Base-by-base conservation (phyloP, 1,140 invertebrate genomes). In the Pseudachorutes palmiensis region DNA sequence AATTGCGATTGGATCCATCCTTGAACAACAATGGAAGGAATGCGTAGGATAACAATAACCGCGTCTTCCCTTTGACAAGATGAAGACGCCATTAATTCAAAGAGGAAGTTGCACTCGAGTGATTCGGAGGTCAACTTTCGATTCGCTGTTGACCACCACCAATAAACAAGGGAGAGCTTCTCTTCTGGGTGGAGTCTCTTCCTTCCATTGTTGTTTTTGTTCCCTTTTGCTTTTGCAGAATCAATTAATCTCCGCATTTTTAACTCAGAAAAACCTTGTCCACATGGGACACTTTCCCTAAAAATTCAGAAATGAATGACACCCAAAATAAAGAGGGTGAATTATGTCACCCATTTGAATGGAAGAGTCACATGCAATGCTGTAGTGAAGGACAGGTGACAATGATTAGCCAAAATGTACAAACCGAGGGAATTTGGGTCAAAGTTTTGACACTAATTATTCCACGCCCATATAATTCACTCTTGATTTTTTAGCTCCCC, bases 31-130 rank as follows among this genome's bases (percentile, higher is more conserved):
- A 41, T 41, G 36, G 36, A 41, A 41, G 19, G 36, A 19, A 41
- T 9, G 36, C 19, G 5, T 41, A 41, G 5, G 36, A 41, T n/a
- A n/a, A n/a, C n/a, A n/a, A n/a, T n/a, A n/a, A n/a, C n/a, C n/a
- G n/a, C n/a, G n/a, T n/a, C n/a, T n/a, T n/a, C n/a, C n/a, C 36
- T 41, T 41, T 41, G 36, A 41, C 58, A 60, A 60, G 30, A 30
- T 14, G 14, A 60, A 60, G 28, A 60, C 14, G 9, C 9, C 19
- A 30, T 5, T 12, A 57, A 28, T 5, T 9, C 9, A 12, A 22
- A 22, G 51, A 30, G 58, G n/a, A n/a, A n/a, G n/a, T n/a, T n/a
- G n/a, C 58, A 12, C 5, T 41, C 19, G 36, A 41, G 36, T 41
- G 36, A 19, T 41, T 19, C 36, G 36, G 36, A 41, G 36, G 36